These are phyloP conservation scores for Daktulosphaira vitifoliae DNA, from an alignment of 1,140 invertebrate genomes.

Conservation along the genomic window DNA sequence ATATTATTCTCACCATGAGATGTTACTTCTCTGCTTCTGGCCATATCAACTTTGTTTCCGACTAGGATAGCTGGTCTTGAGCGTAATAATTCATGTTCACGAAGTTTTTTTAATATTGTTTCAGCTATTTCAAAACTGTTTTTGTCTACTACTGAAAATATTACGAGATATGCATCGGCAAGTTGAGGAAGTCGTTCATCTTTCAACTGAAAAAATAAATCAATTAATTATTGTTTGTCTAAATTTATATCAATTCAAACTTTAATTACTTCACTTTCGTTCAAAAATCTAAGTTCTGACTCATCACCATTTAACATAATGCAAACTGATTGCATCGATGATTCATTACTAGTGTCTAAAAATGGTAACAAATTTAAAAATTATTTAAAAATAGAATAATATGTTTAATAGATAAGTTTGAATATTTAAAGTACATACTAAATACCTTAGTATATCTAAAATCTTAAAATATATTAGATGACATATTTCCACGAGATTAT, in stretches of 20 bases:
- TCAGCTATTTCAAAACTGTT: slow-evolving; percentile 75
- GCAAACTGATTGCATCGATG: slow-evolving; percentile 69
- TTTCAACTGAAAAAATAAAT: slow-evolving; percentile 39
- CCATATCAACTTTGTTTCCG: slow-evolving; percentile 92
- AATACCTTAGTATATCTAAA: too few relatives aligned
- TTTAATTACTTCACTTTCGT: slow-evolving; percentile 14
- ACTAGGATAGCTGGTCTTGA: slow-evolving; percentile 75
- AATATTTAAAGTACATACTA: too few relatives aligned
- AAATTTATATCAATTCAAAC: too few relatives aligned
- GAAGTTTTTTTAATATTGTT: slow-evolving; percentile 60
- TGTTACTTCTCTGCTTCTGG: slow-evolving; percentile 75
- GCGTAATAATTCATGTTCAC: slow-evolving; percentile 64
- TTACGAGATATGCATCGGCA: slow-evolving; percentile 74
- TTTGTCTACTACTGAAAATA: slow-evolving; percentile 87
- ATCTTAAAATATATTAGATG: too few relatives aligned
- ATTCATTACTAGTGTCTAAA: slow-evolving; percentile 42
- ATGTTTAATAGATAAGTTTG: too few relatives aligned
- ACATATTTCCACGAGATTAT: too few relatives aligned
- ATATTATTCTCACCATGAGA: slow-evolving; percentile 61
- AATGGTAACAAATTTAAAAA: too few relatives aligned
- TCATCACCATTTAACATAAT: slow-evolving; percentile 84
- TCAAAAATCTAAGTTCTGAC: slow-evolving; percentile 75
- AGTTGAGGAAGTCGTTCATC: slow-evolving; percentile 43
- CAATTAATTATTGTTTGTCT: too few relatives aligned
- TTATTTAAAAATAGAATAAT: too few relatives aligned